Evolutionary conservation across 2,113 vertebrate genomes (phyloP).

Genomic region (Chloebia gouldiae): DNA sequence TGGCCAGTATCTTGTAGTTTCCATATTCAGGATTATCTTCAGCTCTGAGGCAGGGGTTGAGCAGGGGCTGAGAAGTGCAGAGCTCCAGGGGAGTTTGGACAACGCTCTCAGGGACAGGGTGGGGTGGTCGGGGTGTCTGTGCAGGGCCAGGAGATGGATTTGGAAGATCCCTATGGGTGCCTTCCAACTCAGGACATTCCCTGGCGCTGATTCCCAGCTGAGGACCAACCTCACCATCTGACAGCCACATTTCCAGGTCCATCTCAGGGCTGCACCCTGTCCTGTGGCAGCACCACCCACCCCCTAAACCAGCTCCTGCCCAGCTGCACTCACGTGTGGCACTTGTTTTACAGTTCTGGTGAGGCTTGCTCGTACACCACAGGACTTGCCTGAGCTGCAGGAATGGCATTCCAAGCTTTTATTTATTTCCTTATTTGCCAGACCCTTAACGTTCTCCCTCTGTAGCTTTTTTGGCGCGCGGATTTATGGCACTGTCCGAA

Average conservation of each 20-base stretch:
- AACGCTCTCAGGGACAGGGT: accelerated
- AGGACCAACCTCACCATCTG: not conserved
- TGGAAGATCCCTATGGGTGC: too few species aligned
- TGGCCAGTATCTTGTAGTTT: not conserved
- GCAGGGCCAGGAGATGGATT: not conserved
- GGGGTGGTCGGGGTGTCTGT: not conserved
- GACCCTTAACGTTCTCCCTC: constrained; percentile 4
- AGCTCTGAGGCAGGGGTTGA: not conserved
- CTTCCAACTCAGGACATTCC: not conserved
- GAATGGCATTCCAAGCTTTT: constrained; percentile 10
- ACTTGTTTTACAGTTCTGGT: not conserved
- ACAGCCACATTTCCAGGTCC: accelerated
- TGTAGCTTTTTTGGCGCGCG: constrained; percentile 15
- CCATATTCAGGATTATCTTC: not conserved
- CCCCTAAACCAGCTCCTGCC: not conserved
- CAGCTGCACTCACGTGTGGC: not conserved
- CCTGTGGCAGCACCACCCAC: not conserved
- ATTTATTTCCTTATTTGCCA: constrained; percentile 56
- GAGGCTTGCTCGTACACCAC: not conserved
- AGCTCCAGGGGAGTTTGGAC: not conserved
- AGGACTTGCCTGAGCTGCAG: not conserved
- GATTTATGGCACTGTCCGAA: constrained; percentile 54
- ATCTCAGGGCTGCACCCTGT: accelerated
- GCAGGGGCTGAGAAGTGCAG: not conserved
- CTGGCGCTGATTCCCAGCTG: not conserved